These are phyloP conservation scores for Probosciger aterrimus DNA, from an alignment of 2,113 vertebrate species.

Conservation along the genomic window DNA sequence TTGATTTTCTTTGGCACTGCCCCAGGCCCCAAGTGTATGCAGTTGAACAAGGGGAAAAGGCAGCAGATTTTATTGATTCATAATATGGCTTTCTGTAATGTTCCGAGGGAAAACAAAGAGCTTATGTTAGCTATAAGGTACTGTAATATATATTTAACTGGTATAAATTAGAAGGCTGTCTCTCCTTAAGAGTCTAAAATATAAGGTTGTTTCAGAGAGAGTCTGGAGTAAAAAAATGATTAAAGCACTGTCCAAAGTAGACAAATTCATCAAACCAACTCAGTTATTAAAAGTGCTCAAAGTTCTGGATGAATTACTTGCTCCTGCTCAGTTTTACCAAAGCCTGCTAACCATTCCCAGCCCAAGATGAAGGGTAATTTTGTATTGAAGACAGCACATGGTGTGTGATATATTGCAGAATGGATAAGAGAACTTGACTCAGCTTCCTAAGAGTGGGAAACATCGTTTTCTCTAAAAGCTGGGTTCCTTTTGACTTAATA, in stretches of 20 bases:
- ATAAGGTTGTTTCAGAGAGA: not conserved
- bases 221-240: conserved; percentile 33
- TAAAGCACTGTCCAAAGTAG: conserved; percentile 28
- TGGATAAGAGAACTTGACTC: not conserved
- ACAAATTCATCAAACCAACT: conserved; percentile 36
- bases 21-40: conserved; percentile 1
- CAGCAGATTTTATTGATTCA: conserved; percentile 40
- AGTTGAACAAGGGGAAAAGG: conserved; percentile 13
- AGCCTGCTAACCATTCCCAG: not conserved
- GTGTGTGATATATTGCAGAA: not conserved
- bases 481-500: not conserved
- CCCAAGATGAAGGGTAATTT: not conserved
- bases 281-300: conserved; percentile 39
- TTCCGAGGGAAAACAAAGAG: conserved; percentile 33
- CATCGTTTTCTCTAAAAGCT: not conserved
- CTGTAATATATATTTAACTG: conserved; percentile 41
- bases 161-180: conserved; percentile 38
- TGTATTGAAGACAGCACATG: not conserved
- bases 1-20: conserved; percentile 54
- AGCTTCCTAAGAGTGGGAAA: not conserved
- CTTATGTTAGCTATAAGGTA: conserved; percentile 42
- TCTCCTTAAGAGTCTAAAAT: conserved; percentile 25
- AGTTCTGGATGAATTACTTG: conserved; percentile 20
- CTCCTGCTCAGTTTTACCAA: conserved; percentile 1
- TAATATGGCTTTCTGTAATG: conserved; percentile 22